Evolutionary conservation across 2,797 vertebrate species (phyloP), one percentile per base, ranked within the genome.

Genomic region (Phrynocephalus forsythii): DNA sequence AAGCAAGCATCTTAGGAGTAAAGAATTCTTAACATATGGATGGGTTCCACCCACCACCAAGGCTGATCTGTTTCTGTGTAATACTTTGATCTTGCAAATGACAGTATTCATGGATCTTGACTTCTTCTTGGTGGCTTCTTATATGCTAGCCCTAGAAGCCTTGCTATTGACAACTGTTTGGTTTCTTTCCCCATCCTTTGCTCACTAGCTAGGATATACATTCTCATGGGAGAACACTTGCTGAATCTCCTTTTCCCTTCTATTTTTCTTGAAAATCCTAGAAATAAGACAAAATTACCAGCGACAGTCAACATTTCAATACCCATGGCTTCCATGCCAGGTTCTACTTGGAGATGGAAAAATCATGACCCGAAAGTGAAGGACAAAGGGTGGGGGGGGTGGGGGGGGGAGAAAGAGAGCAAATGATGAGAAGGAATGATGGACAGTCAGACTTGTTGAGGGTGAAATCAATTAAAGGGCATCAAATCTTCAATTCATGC

Each of bases 401-500:
- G 38, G 78, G 4, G 38, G 38, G 4, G 38, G 78, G 86, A 71
- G 33, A 24, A 91, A 90, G 92, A 88, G 88, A 92, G 93, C 91
- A 91, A 88, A 84, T 87, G 87, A 94, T 85, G 93, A 89, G 88
- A 92, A 89, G 82, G 94, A 92, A 82, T 95, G 96, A 97, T 95
- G 96, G 97, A 97, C 97, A 98, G 96, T 96, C 96, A 93, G 96
- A 96, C 95, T 96, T 95, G 96, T 96, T 88, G 96, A 97, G 97
- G 97, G 97, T 96, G 97, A 97, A 98, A 98, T 98, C 98, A 98
- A 98, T 98, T 98, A 98, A 97, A 97, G 96, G 98, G 97, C 97
- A 98, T 98, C 98, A 97, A 98, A 98, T 99, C 97, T 97, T 97
- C 96, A 98, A 97, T 98, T 98, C 98, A 98, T 98, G 98, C 97